Evolutionary conservation across 2,113 vertebrate genomes (phyloP).

Genomic region (Hippolais icterina): DNA sequence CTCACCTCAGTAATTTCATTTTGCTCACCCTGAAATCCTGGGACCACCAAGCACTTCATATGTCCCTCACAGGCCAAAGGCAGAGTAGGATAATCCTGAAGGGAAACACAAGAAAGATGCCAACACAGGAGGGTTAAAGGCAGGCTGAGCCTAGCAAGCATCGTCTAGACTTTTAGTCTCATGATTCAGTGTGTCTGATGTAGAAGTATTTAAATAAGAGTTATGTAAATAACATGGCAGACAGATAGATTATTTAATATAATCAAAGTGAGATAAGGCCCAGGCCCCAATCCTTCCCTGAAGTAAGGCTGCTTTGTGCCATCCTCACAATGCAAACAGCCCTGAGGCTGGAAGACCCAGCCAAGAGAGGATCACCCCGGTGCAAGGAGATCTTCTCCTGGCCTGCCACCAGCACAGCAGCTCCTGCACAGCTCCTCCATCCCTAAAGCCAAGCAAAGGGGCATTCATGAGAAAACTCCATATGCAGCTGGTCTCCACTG

Average conservation of each 20-base stretch:
- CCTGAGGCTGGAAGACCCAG: constrained; percentile 8
- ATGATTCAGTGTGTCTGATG: constrained; percentile 63
- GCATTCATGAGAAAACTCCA: not conserved
- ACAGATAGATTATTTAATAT: constrained; percentile 67
- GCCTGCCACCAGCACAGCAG: not conserved
- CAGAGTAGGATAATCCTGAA: not conserved
- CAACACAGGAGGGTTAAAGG: constrained; percentile 13
- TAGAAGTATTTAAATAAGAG: constrained; percentile 65
- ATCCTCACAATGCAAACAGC: constrained; percentile 30
- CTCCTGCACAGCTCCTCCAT: not conserved
- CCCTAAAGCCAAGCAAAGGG: not conserved
- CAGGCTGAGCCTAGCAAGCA: constrained; percentile 43
- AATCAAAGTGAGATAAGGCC: constrained; percentile 53
- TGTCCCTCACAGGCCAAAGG: not conserved
- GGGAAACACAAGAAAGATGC: not conserved
- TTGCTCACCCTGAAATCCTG: not conserved
- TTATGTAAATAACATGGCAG: constrained; percentile 58
- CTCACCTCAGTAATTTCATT: not conserved
- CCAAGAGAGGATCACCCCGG: constrained; percentile 37
- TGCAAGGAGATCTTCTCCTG: not conserved
- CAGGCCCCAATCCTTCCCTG: constrained; percentile 7
- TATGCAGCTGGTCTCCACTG: not conserved
- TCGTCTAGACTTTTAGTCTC: constrained; percentile 66
- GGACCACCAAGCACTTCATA: not conserved
- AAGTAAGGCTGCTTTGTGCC: constrained; percentile 54